Evolutionary conservation across 2,888 invertebrate species (phyloP).

Genomic region (Sclerodermus sp.): DNA sequence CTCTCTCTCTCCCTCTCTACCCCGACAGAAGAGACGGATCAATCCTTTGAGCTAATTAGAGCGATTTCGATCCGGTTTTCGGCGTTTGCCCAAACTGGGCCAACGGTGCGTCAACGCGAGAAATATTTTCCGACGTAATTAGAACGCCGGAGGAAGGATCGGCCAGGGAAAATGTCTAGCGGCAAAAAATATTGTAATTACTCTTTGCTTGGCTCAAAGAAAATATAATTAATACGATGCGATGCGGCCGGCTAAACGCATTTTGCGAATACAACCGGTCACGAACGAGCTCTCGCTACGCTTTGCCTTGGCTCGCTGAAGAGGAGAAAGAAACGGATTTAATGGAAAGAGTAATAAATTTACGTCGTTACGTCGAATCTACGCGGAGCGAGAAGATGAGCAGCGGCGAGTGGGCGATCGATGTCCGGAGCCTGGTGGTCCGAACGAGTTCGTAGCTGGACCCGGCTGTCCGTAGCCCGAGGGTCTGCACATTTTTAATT

Average conservation of each 20-base stretch:
- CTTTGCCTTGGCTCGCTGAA: not conserved
- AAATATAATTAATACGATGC: not conserved
- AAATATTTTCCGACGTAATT: no score
- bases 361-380: not conserved
- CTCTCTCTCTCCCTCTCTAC: no score
- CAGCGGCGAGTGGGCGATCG: not conserved
- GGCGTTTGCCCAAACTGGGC: no score
- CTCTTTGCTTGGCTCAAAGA: not conserved
- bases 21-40: no score
- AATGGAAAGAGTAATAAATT: conserved; percentile 1
- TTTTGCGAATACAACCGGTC: not conserved
- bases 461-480: conserved; percentile 21
- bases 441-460: not conserved
- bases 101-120: no score
- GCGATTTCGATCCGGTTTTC: no score
- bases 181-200: not conserved
- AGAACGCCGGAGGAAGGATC: not conserved
- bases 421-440: not conserved
- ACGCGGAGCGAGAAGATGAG: not conserved
- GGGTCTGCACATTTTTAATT: conserved; percentile 51
- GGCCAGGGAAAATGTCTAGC: not conserved
- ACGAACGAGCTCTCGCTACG: not conserved
- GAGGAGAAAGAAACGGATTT: not conserved
- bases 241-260: not conserved
- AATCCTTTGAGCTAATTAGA: no score